Evolutionary conservation across 2,113 vertebrate species (phyloP), one percentile per base, ranked within the genome.

Genomic region (Motacilla alba): DNA sequence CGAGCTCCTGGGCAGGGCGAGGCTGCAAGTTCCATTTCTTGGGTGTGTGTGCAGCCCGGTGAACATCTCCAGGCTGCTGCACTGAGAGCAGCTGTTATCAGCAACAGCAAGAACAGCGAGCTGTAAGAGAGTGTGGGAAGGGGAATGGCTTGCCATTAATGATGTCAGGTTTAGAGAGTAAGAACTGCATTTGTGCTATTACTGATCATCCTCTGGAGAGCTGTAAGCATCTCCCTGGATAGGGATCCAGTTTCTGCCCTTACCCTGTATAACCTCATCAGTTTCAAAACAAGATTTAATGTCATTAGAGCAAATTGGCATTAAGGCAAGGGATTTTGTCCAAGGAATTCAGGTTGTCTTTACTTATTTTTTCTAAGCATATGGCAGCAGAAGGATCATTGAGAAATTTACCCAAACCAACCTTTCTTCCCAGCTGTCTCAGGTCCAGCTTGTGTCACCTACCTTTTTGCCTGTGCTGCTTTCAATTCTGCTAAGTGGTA

Each of bases 221-320:
- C 47, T n/a, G 7, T 70, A 23, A 80, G 64, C 52, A 12, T 72
- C 16, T 93, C 76, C 68, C 83, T 83, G 68, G 83, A 28, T 1
- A 62, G 50, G 13, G 52, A 93, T 95, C 52, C 30, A 13, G 53
- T 97, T 95, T 86, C 80, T 93, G 68, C 60, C 64, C 27, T 90
- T 58, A 83, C 86, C 68, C 73, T 75, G 1, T 39, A 47, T 87
- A 89, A 94, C 73, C 73, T 89, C 44, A 63, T 33, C 11, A 1
- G 13, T 49, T 90, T 86, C 91, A 83, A 83, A 93, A 81, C 47
- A 78, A 52, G 62, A 43, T 79, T 79, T 87, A 70, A 60, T 90
- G 56, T 70, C 56, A 16, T 87, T 90, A 78, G 55, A 92, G 63
- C 13, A 88, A 76, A 78, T 28, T 87, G 91, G 47, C 62, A 19